A percentile compares a stretch with the other conserved stretches of the same genome.
phyloP scores from a whole-genome alignment of 2,797 vertebrate species.

The Xiphorhynchus erythropygius region DNA sequence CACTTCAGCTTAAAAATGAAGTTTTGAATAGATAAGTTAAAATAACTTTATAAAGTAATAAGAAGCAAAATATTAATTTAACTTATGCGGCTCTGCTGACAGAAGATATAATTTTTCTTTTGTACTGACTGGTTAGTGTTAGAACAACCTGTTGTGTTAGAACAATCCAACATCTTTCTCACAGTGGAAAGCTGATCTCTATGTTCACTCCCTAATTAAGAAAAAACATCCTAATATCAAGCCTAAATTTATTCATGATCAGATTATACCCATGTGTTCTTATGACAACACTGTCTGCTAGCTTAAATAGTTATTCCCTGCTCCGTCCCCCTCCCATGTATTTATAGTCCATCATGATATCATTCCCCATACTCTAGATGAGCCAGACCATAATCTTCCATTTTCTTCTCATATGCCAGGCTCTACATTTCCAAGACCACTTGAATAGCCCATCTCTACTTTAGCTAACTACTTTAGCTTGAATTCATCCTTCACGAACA shows the following conservation, averaged over 20 bases:
- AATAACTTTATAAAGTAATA: not conserved
- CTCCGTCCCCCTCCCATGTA: not conserved
- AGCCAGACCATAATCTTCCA: not conserved
- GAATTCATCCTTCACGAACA: not conserved
- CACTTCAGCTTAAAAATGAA: not conserved
- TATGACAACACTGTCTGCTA: not conserved
- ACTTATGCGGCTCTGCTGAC: accelerated
- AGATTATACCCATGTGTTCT: not conserved
- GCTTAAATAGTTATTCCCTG: not conserved
- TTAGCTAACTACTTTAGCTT: not conserved
- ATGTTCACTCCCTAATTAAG: not conserved
- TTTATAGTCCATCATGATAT: not conserved
- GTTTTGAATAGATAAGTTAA: not conserved
- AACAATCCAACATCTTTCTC: not conserved
- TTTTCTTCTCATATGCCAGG: not conserved
- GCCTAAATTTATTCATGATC: not conserved
- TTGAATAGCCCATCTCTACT: not conserved
- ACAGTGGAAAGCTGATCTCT: not conserved
- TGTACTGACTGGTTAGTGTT: not conserved
- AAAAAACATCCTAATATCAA: not conserved
- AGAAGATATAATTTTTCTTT: not conserved
- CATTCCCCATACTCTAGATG: not conserved
- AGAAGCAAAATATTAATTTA: not conserved
- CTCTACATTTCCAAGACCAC: not conserved
- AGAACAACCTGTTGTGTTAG: not conserved